Conservation (phyloP, 1,140 invertebrate species). For the Drosophila nigromelanica region DNA sequence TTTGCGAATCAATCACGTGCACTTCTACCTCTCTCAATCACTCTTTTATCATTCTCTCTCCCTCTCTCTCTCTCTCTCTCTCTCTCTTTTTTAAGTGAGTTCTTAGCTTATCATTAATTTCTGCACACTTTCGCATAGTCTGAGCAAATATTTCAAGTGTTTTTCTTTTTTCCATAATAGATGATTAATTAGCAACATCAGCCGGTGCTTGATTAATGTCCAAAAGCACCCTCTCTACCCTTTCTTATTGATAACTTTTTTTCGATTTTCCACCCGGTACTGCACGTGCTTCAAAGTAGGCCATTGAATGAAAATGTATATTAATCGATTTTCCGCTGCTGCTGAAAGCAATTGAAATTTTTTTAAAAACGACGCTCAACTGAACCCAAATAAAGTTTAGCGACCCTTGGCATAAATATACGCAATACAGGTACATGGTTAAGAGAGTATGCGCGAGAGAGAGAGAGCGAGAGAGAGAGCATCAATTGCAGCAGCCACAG, state of each 20-base stretch:
- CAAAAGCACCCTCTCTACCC: neutral
- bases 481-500: constrained; percentile 57
- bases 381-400: constrained; percentile 69
- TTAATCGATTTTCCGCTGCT: constrained; percentile 65
- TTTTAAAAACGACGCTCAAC: constrained; percentile 35
- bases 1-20: constrained; percentile 51
- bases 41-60: neutral
- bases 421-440: neutral
- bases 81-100: constrained; percentile 2
- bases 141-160: constrained; percentile 27
- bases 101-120: constrained; percentile 22
- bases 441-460: neutral
- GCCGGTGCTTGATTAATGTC: constrained; percentile 1
- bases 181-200: constrained; percentile 10
- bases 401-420: constrained; percentile 52
- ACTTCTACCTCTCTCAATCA: neutral
- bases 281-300: constrained; percentile 59
- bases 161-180: constrained; percentile 3
- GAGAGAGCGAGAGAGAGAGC: constrained; percentile 6
- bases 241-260: neutral
- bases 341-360: constrained; percentile 33
- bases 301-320: constrained; percentile 57
- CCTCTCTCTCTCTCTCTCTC: neutral
- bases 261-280: neutral
- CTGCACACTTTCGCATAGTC: constrained; percentile 15